phyloP scores from a whole-genome alignment of 2,888 invertebrate species.

The Trichopoda pennipes region DNA sequence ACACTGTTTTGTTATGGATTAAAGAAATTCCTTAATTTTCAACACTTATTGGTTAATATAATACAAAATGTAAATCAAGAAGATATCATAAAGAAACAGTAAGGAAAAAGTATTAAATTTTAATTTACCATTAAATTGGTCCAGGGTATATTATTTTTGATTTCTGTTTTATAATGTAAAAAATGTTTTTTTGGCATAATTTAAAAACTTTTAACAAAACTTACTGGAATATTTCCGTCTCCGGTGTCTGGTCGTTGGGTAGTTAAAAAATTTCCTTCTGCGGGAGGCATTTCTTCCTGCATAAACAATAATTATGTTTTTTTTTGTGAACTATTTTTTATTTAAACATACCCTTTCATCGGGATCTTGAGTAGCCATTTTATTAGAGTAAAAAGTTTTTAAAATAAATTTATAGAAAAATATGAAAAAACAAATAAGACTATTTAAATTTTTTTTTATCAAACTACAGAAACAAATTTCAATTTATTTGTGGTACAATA shows the following conservation, averaged over 20 bases:
- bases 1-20: no score
- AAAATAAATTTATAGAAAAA: conserved; percentile 20
- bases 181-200: no score
- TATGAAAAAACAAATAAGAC: conserved; percentile 32
- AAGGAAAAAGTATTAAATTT: no score
- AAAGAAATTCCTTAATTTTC: no score
- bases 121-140: no score
- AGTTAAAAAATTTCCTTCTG: conserved; percentile 21
- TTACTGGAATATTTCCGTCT: conserved; percentile 63
- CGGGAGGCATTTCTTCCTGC: conserved; percentile 52
- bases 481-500: conserved; percentile 6
- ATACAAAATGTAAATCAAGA: no score
- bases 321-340: no score
- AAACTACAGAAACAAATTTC: conserved; percentile 16
- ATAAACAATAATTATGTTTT: not conserved
- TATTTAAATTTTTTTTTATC: conserved; percentile 21
- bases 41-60: no score
- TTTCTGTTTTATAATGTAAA: no score
- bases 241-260: not conserved
- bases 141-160: no score
- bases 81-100: no score
- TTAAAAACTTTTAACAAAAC: not conserved
- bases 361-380: conserved; percentile 46
- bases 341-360: conserved; percentile 2
- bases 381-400: conserved; percentile 2